Evolutionary conservation across 2,797 vertebrate species (phyloP).

Genomic region (Jordanella pulchra): DNA sequence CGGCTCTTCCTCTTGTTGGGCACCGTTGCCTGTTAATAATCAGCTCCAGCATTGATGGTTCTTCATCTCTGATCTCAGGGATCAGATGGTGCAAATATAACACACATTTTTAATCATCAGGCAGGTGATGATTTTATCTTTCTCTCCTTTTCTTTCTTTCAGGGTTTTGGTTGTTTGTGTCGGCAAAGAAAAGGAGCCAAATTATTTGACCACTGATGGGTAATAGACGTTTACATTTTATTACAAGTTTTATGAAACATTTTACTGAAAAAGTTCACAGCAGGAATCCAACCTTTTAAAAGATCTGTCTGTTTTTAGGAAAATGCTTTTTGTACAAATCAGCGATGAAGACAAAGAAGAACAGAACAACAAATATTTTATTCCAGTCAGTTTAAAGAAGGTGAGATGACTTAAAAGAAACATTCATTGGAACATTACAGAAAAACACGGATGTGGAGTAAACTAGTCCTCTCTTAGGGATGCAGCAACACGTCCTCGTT

Average conservation of each 20-base stretch:
- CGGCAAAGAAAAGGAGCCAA: slow-evolving; percentile 55
- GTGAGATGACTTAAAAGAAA: slow-evolving; percentile 45
- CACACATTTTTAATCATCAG: too few relatives aligned
- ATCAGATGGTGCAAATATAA: too few relatives aligned
- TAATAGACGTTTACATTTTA: slow-evolving; percentile 23
- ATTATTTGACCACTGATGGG: slow-evolving; percentile 58
- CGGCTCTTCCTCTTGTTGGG: too few relatives aligned
- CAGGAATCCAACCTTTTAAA: not conserved
- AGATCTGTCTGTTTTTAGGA: slow-evolving; percentile 54
- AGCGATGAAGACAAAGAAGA: slow-evolving; percentile 43
- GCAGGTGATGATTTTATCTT: too few relatives aligned
- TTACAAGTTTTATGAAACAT: not conserved
- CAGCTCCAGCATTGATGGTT: too few relatives aligned
- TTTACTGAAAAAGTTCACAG: not conserved
- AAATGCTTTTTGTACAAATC: slow-evolving; percentile 73
- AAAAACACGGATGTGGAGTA: not conserved
- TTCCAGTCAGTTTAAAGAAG: slow-evolving; percentile 74
- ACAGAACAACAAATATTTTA: slow-evolving; percentile 45
- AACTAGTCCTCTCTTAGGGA: slow-evolving; percentile 50
- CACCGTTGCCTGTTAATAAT: too few relatives aligned
- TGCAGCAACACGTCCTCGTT: slow-evolving; percentile 61
- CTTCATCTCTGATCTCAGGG: too few relatives aligned
- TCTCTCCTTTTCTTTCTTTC: slow-evolving; percentile 14
- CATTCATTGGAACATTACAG: not conserved
- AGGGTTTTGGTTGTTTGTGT: slow-evolving; percentile 78